Conservation (phyloP, 2,888 invertebrate genomes). For the Eilema sororculum region DNA sequence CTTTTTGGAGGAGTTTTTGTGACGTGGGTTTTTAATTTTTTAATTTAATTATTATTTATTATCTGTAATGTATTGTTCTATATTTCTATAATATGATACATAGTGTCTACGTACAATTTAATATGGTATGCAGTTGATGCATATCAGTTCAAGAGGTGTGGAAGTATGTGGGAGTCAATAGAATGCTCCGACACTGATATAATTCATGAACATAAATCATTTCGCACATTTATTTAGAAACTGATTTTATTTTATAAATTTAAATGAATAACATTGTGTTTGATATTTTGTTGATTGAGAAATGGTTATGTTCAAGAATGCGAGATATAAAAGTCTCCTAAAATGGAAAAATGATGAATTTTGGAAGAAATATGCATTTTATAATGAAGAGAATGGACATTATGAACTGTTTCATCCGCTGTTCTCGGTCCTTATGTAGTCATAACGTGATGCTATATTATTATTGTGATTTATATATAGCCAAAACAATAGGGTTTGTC, state of each 20-base stretch:
- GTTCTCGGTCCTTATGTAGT: neutral
- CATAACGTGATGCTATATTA: neutral
- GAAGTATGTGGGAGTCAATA: conserved; percentile 30
- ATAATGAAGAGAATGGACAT: neutral
- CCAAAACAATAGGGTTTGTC: too few relatives aligned
- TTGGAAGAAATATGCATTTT: neutral
- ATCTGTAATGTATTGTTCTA: too few relatives aligned
- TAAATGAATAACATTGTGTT: neutral
- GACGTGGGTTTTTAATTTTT: too few relatives aligned
- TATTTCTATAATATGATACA: too few relatives aligned
- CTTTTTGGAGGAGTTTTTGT: too few relatives aligned
- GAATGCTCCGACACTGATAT: conserved; percentile 24
- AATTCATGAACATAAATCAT: conserved; percentile 33
- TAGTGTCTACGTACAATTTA: neutral
- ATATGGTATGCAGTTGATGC: conserved; percentile 18
- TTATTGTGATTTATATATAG: too few relatives aligned
- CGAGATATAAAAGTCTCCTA: conserved; percentile 3
- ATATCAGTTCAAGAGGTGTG: conserved; percentile 29
- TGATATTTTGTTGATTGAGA: conserved; percentile 8
- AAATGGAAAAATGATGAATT: conserved; percentile 6
- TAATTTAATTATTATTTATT: too few relatives aligned
- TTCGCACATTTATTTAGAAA: conserved; percentile 23
- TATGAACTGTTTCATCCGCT: neutral
- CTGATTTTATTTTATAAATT: conserved; percentile 16
- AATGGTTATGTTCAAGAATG: neutral